A percentile compares a stretch with the other conserved stretches of the same genome.
These are phyloP conservation scores for Gerosis bhagava DNA, from an alignment of 2,888 invertebrate species.

Conservation along the genomic window DNA sequence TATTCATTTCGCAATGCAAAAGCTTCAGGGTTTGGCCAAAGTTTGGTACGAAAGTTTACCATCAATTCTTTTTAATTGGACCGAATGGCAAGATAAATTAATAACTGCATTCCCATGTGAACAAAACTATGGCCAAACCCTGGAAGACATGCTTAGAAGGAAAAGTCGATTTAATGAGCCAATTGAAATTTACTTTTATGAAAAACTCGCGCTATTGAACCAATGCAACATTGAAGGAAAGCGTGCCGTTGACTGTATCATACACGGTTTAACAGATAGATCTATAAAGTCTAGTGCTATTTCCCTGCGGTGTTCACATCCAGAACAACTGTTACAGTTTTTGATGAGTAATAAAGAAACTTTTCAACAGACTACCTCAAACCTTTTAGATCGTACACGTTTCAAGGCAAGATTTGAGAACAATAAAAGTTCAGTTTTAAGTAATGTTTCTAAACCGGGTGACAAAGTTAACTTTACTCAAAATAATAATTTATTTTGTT, in stretches of 20 bases:
- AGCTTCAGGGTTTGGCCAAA: constrained; percentile 31
- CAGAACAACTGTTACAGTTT: constrained; percentile 27
- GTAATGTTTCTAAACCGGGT: too few species aligned
- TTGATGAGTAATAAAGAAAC: not conserved
- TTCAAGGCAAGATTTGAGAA: too few species aligned
- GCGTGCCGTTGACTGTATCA: constrained; percentile 29
- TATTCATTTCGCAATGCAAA: constrained; percentile 19
- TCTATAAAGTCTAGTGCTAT: constrained; percentile 15
- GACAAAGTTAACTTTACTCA: too few species aligned
- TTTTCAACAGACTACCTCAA: too few species aligned
- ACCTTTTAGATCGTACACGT: too few species aligned
- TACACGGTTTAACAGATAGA: constrained; percentile 30
- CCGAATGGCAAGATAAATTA: constrained; percentile 23
- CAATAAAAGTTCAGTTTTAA: too few species aligned
- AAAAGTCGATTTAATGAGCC: constrained; percentile 21
- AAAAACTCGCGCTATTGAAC: constrained; percentile 21
- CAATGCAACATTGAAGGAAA: constrained; percentile 15
- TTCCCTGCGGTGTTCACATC: constrained; percentile 10
- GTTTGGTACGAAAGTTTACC: constrained; percentile 25
- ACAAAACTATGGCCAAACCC: constrained; percentile 21
- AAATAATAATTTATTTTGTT: too few species aligned
- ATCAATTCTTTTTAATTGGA: constrained; percentile 21
- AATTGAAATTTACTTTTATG: constrained; percentile 20
- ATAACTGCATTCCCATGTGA: constrained; percentile 22
- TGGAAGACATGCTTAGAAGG: constrained; percentile 22